Evolutionary conservation across 2,113 vertebrate genomes (phyloP).

Genomic region (Dasypus novemcinctus): DNA sequence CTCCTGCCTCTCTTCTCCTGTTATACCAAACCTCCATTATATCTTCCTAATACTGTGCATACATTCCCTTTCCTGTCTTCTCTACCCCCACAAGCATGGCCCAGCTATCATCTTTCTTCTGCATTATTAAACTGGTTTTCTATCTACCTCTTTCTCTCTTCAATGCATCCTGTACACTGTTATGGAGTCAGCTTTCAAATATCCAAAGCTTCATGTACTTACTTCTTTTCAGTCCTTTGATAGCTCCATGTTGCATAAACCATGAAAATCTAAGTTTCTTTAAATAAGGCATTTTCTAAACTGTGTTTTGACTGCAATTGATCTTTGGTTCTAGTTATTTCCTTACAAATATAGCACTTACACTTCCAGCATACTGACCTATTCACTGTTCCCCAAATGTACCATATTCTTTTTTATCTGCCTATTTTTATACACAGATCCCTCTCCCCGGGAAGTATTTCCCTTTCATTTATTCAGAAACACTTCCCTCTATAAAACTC

Average conservation of each 20-base stretch:
- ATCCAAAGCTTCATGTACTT: not conserved
- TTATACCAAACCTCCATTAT: not conserved
- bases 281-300: not conserved
- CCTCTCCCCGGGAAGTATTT: not conserved
- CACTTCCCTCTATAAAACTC: not conserved
- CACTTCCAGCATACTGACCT: not conserved
- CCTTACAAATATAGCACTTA: not conserved
- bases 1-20: not conserved
- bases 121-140: not conserved
- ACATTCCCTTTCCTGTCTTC: too few species aligned
- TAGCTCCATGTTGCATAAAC: not conserved
- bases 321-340: not conserved
- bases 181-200: not conserved
- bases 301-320: not conserved
- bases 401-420: not conserved
- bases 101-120: not conserved
- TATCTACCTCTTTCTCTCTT: not conserved
- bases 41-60: not conserved
- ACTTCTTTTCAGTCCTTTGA: not conserved
- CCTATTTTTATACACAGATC: not conserved
- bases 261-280: conserved; percentile 23
- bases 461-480: conserved; percentile 25
- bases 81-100: not conserved
- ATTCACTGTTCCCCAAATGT: not conserved
- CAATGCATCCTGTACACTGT: not conserved